Evolutionary conservation across 2,113 vertebrate genomes (phyloP), one percentile per base, ranked within the genome.

Genomic region (Sapayoa aenigma): DNA sequence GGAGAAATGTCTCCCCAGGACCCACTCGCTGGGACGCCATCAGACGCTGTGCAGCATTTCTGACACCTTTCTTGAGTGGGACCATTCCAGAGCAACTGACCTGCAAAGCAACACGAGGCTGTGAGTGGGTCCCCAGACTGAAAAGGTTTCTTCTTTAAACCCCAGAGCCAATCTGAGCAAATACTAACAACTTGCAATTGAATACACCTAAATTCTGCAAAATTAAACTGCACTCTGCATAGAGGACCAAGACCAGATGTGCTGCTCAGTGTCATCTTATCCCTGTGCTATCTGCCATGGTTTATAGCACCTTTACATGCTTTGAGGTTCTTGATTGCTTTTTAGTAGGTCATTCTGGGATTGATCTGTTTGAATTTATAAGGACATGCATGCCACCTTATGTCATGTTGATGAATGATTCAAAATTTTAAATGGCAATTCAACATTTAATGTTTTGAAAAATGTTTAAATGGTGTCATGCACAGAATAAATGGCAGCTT

Each of bases 401-500:
- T 96, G 94, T 96, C 93, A 82, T 18, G 59, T 84, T 94, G 71
- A 95, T 67, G 75, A 96, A 90, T 91, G 88, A 94, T 68, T 94
- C 89, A 95, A 94, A 95, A 92, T 94, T 88, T 95, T 90, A 97
- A 96, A 96, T 87, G 83, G 93, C 91, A 91, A 95, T 93, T 96
- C 67, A 56, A 93, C 30, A 80, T 92, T 87, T 92, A 95, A 96
- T 82, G 87, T 95, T 96, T 93, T 95, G 94, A 74, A 89, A 93
- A 96, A 94, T 94, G 92, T 93, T 95, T 90, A 88, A 95, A 95
- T 90, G 74, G 91, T 96, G 90, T 93, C 96, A 94, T 87, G 93
- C 84, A 89, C 65, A 85, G 90, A 97, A 92, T 96, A 96, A 97
- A 96, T 96, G 84, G 93, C 96, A 96, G 75, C 83, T 96, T 97